These are phyloP conservation scores for Patella depressa DNA, from an alignment of 2,888 invertebrate species.

Conservation along the genomic window DNA sequence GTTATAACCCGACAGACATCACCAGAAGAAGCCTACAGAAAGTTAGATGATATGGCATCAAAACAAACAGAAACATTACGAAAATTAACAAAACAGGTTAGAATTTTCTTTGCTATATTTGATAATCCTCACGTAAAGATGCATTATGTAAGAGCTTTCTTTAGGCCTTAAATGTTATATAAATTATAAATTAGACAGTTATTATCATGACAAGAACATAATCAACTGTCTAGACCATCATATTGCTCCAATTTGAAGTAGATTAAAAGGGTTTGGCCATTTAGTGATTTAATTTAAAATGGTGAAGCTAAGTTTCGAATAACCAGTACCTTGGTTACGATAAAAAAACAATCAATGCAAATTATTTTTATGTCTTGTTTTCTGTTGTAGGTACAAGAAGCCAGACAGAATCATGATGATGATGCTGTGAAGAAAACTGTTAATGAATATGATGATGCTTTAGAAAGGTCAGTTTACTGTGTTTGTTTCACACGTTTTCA, in stretches of 20 bases:
- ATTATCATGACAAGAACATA: too few species aligned
- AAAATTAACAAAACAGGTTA: slow-evolving; percentile 89
- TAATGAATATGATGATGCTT: slow-evolving; percentile 89
- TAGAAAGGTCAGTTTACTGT: slow-evolving; percentile 76
- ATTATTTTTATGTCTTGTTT: too few species aligned
- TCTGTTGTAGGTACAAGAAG: slow-evolving; percentile 81
- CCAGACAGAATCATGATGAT: slow-evolving; percentile 89
- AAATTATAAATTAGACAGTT: too few species aligned
- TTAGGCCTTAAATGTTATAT: too few species aligned
- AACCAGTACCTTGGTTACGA: not conserved
- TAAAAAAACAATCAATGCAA: not conserved
- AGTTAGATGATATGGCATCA: slow-evolving; percentile 93
- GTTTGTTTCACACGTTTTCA: not conserved
- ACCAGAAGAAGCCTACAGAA: slow-evolving; percentile 90
- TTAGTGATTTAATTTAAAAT: too few species aligned
- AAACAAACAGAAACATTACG: slow-evolving; percentile 90
- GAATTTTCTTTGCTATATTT: not conserved
- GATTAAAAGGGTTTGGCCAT: too few species aligned
- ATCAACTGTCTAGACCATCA: too few species aligned
- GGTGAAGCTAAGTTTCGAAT: too few species aligned
- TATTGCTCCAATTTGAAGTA: too few species aligned
- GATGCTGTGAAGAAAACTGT: slow-evolving; percentile 90
- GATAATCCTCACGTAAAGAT: too few species aligned
- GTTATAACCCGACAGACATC: slow-evolving; percentile 97
- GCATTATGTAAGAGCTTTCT: too few species aligned